Evolutionary conservation across 2,888 invertebrate species (phyloP).

Genomic region (Noctua pronuba): DNA sequence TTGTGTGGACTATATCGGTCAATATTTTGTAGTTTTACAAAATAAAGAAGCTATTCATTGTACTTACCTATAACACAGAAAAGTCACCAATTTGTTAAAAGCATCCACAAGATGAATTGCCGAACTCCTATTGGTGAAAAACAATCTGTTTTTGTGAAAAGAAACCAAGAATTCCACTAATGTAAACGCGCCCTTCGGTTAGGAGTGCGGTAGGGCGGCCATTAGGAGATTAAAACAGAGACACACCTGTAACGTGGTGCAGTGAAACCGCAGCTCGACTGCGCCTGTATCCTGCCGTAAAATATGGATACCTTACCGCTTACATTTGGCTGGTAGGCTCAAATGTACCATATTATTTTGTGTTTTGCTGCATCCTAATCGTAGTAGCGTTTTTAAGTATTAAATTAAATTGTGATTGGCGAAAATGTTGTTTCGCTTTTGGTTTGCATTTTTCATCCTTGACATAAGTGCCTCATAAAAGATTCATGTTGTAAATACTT

Average conservation of each 20-base stretch:
- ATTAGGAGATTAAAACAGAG: slow-evolving; percentile 86
- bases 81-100: slow-evolving; percentile 25
- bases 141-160: slow-evolving; percentile 10
- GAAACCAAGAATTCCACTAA: not conserved
- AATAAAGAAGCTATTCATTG: not conserved
- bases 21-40: not conserved
- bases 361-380: slow-evolving; percentile 14
- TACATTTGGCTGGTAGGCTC: slow-evolving; percentile 63
- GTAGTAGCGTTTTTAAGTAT: slow-evolving; percentile 2
- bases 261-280: slow-evolving; percentile 72
- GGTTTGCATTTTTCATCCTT: not conserved
- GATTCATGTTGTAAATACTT: not conserved
- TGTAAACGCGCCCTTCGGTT: slow-evolving; percentile 50
- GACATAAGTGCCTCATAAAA: not conserved
- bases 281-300: slow-evolving; percentile 65
- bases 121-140: slow-evolving; percentile 14
- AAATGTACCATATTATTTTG: slow-evolving; percentile 58
- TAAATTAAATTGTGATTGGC: not conserved
- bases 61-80: not conserved
- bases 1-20: not conserved
- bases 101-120: slow-evolving; percentile 18
- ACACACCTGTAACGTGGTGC: slow-evolving; percentile 80
- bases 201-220: slow-evolving; percentile 73
- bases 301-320: slow-evolving; percentile 67
- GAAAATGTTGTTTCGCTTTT: not conserved